Evolutionary conservation across 92 coral and sea anemone genomes (phyloP).

Genomic region (Parazoanthus swiftii): DNA sequence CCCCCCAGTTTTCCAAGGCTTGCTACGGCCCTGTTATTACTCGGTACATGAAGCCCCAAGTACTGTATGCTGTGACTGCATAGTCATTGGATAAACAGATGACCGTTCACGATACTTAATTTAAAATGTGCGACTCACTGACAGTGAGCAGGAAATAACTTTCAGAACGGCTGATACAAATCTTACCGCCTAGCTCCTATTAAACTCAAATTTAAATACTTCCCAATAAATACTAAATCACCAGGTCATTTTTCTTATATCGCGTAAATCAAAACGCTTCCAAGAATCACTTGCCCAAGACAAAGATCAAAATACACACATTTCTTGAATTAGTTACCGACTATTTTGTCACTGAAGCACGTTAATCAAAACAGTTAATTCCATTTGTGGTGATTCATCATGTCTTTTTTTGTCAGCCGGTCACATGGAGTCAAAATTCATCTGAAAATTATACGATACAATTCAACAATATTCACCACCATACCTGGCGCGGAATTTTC

Average conservation of each 20-base stretch:
- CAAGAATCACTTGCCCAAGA: neutral
- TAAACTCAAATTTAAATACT: neutral
- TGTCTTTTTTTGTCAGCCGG: neutral
- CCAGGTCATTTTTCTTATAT: neutral
- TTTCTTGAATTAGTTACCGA: neutral
- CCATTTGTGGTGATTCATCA: slow-evolving; percentile 9
- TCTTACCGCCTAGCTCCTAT: neutral
- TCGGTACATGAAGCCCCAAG: too few relatives aligned
- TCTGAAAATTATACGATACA: neutral
- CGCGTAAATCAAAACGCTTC: neutral
- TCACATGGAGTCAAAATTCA: slow-evolving; percentile 26
- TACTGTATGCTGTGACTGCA: too few relatives aligned
- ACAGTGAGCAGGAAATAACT: neutral
- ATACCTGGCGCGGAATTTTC: slow-evolving; percentile 43
- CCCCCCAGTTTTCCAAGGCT: too few relatives aligned
- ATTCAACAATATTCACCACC: neutral
- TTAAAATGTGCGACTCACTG: neutral
- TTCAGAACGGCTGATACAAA: neutral
- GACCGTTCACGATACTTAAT: too few relatives aligned
- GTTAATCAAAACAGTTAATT: neutral
- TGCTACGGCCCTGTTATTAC: too few relatives aligned
- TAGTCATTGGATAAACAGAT: too few relatives aligned
- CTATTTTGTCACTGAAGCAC: slow-evolving; percentile 4
- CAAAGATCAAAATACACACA: neutral
- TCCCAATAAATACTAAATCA: too few relatives aligned